Base-by-base conservation (phyloP, 2,888 invertebrate species). In the Cerceris ruficornis region DNA sequence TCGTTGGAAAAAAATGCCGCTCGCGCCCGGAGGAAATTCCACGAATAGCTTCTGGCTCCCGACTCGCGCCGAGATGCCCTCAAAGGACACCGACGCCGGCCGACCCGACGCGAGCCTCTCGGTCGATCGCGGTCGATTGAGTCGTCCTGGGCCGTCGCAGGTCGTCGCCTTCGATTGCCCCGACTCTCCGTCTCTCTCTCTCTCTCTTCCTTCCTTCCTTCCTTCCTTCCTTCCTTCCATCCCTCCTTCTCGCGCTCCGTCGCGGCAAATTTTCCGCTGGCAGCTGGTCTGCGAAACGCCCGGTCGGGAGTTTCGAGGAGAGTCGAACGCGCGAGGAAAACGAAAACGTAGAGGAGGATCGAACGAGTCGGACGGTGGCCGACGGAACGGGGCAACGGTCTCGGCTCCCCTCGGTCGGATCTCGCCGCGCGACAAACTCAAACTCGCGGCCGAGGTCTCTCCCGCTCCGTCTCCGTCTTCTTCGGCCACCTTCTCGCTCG, bases 11-110 rank as follows among this genome's bases (percentile, higher is more conserved):
- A 55, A 9, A 60, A 41, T 5, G 39, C 13, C 9, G 1, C n/a
- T 55, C 28, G 50, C 42, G 43, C 39, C 7, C 17, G 43, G 7
- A 72, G 75, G 60, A 80, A 75, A 75, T 75, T 55, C 69, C 78
- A 55, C 17, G 66, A 62, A 77, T 75, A 75, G 66, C 69, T 75
- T 61, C 8, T 28, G 9, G 52, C 50, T 13, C 59, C 69, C 58
- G 67, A 54, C 41, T 49, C 17, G 43, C 28, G 65, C 11, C 15
- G 43, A 13, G 14, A 14, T 42, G 17, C 14, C 1, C 52, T 49
- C 42, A 58, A 69, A 77, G 62, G 46, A 52, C 66, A 66, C 73
- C 72, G 61, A 39, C 43, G 42, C 43, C 39, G 39, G 7, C 4
- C 1, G 28, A 28, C 28, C 28, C 28, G 28, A 28, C 28, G 28